Percentiles rank a stretch among this genome's conserved stretches.
phyloP scores from a whole-genome alignment of 2,797 vertebrate genomes.

The Arnoldichthys spilopterus region DNA sequence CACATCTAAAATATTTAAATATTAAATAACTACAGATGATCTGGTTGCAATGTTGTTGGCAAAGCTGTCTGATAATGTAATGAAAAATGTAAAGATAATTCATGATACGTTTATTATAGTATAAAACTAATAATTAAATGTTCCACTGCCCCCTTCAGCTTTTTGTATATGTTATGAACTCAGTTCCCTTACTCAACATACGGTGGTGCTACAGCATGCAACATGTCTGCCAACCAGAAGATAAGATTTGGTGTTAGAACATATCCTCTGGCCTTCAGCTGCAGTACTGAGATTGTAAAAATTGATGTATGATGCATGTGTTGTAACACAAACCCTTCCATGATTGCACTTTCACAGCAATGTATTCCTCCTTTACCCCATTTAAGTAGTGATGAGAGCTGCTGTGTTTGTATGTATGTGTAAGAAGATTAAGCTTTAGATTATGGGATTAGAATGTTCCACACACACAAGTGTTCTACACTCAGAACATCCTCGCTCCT shows the following conservation, averaged over 20 bases:
- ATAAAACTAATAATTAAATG: too few relatives aligned
- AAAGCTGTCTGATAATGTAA: too few relatives aligned
- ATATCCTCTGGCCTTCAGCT: too few relatives aligned
- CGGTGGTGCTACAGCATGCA: not conserved
- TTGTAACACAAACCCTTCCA: not conserved
- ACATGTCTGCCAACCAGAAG: not conserved
- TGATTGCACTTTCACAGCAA: not conserved
- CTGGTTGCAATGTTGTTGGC: too few relatives aligned
- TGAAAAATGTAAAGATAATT: too few relatives aligned
- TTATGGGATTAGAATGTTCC: conserved; percentile 74
- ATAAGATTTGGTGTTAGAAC: too few relatives aligned
- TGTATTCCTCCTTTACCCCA: not conserved
- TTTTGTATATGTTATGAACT: not conserved
- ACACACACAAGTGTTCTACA: conserved; percentile 61
- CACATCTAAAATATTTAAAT: too few relatives aligned
- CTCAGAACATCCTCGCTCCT: conserved; percentile 1
- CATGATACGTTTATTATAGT: too few relatives aligned
- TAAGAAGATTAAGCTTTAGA: conserved; percentile 66
- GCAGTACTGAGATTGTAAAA: too few relatives aligned
- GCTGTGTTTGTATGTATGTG: conserved; percentile 29
- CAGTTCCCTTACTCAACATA: not conserved
- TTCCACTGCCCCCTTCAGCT: too few relatives aligned
- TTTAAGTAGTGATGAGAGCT: not conserved
- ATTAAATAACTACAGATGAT: too few relatives aligned
- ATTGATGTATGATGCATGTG: not conserved